Evolutionary conservation across 2,888 invertebrate species (phyloP).

Genomic region (Hofmannophila pseudospretella): DNA sequence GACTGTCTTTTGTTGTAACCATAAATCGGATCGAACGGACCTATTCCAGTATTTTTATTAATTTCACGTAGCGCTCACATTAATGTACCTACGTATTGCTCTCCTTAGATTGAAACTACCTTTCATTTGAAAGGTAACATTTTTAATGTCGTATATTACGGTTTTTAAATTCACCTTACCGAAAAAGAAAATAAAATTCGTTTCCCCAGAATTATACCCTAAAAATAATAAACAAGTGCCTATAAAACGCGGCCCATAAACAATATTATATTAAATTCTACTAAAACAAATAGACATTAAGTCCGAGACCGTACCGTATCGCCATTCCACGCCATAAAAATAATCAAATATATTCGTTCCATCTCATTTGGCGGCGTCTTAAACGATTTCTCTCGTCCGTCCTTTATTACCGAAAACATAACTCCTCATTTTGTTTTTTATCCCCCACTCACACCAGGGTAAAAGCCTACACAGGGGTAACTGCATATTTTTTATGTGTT

Average conservation of each 20-base stretch:
- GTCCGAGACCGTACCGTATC: slow-evolving; percentile 55
- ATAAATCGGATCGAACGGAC: slow-evolving; percentile 50
- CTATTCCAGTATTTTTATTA: neutral
- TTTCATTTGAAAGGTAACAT: too few species aligned
- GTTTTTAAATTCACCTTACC: too few species aligned
- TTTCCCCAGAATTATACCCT: slow-evolving; percentile 11
- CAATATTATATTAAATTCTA: slow-evolving; percentile 60
- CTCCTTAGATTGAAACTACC: too few species aligned
- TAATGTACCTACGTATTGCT: neutral
- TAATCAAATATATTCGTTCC: slow-evolving; percentile 78
- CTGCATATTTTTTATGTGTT: slow-evolving; percentile 71
- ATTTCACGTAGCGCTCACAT: too few species aligned
- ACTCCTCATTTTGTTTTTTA: slow-evolving; percentile 78
- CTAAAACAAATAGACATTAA: slow-evolving; percentile 73
- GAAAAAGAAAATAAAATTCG: slow-evolving; percentile 4
- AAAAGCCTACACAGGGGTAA: slow-evolving; percentile 60
- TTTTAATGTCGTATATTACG: too few species aligned
- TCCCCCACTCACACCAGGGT: slow-evolving; percentile 66
- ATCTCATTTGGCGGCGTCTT: slow-evolving; percentile 76
- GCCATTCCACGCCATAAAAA: slow-evolving; percentile 75
- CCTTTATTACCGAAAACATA: slow-evolving; percentile 78
- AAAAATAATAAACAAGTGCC: slow-evolving; percentile 28
- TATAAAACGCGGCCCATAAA: slow-evolving; percentile 42
- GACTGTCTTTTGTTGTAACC: slow-evolving; percentile 58
- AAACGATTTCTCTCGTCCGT: slow-evolving; percentile 78